Conservation (phyloP, 1,140 invertebrate genomes). For the Anastatus disparis region DNA sequence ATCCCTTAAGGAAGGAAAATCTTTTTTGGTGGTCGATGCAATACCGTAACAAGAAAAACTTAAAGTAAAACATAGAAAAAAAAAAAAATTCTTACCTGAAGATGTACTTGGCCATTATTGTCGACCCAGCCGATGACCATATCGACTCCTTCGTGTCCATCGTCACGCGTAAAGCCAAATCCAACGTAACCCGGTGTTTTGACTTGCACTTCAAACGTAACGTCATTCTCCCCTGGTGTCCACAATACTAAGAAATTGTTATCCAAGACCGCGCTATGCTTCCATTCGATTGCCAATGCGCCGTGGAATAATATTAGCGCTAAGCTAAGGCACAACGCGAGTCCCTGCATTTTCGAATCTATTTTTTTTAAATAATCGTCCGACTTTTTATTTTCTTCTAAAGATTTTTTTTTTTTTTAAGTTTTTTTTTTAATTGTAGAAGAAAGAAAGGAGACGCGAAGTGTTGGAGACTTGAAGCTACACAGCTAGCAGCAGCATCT, state of each 20-base stretch:
- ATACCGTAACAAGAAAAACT: slow-evolving; percentile 27
- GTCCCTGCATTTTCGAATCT: slow-evolving; percentile 81
- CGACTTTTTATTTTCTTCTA: too few species aligned
- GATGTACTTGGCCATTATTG: slow-evolving; percentile 75
- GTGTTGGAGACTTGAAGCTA: too few species aligned
- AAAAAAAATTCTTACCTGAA: slow-evolving; percentile 68
- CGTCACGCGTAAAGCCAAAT: slow-evolving; percentile 82
- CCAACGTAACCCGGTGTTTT: slow-evolving; percentile 83
- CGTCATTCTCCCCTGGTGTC: slow-evolving; percentile 70
- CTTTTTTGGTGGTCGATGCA: too few species aligned
- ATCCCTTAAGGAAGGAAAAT: too few species aligned
- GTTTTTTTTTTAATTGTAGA: too few species aligned
- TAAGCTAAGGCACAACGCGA: slow-evolving; percentile 71
- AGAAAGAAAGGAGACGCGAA: too few species aligned
- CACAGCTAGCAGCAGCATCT: too few species aligned
- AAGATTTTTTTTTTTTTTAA: too few species aligned
- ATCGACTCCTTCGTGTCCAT: slow-evolving; percentile 75
- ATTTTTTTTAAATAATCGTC: too few species aligned
- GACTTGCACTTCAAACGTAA: slow-evolving; percentile 83
- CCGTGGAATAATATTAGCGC: slow-evolving; percentile 49
- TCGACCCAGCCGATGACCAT: slow-evolving; percentile 80
- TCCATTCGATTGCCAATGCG: slow-evolving; percentile 62
- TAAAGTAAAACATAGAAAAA: too few species aligned
- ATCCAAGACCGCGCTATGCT: slow-evolving; percentile 65
- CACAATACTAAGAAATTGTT: slow-evolving; percentile 67